Evolutionary conservation across 1,140 invertebrate species (phyloP).

Genomic region (Armadillidium nasatum): DNA sequence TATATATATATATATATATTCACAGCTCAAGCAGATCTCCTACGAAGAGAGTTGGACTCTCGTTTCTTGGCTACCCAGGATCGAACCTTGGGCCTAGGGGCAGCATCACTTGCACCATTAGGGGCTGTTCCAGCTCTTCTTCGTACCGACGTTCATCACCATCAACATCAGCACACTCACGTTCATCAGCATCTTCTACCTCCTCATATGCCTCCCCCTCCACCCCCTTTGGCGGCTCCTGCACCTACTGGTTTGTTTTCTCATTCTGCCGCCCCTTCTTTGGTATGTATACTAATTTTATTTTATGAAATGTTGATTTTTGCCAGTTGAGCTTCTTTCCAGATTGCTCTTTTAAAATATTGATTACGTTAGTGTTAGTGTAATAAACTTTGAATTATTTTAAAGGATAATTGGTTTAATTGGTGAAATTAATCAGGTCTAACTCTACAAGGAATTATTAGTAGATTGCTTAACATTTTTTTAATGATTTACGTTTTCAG

Average conservation of each 20-base stretch:
- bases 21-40: slow-evolving; percentile 59
- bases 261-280: slow-evolving; percentile 33
- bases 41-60: slow-evolving; percentile 84
- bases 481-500: too few species aligned
- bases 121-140: slow-evolving; percentile 74
- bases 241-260: slow-evolving; percentile 35
- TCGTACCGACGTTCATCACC: slow-evolving; percentile 76
- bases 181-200: slow-evolving; percentile 65
- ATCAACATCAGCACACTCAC: slow-evolving; percentile 85
- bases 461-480: too few species aligned
- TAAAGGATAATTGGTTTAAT: too few species aligned
- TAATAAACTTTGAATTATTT: too few species aligned
- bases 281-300: slow-evolving; percentile 25
- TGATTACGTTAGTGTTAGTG: too few species aligned
- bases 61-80: slow-evolving; percentile 77
- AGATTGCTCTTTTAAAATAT: neutral
- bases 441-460: too few species aligned
- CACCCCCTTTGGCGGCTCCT: slow-evolving; percentile 47
- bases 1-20: neutral
- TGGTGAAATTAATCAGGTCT: too few species aligned
- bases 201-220: slow-evolving; percentile 61
- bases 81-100: slow-evolving; percentile 56
- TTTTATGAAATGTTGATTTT: too few species aligned
- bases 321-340: neutral
- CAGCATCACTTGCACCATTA: slow-evolving; percentile 62